Percentiles rank a stretch among this genome's conserved stretches.
phyloP scores from a whole-genome alignment of 2,888 invertebrate genomes.

The Dromius quadrimaculatus region DNA sequence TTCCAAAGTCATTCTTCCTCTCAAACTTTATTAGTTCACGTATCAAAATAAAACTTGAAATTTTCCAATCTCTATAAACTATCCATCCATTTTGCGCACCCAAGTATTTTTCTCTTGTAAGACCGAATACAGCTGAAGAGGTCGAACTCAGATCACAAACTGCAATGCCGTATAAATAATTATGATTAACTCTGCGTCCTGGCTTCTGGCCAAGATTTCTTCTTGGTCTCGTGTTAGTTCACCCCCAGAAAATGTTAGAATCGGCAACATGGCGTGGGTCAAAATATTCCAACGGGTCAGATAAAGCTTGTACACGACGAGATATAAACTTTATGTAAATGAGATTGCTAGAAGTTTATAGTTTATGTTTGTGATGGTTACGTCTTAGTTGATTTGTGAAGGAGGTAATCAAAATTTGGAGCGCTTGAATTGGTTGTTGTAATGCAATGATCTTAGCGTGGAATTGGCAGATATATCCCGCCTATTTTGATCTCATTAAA shows the following conservation, averaged over 20 bases:
- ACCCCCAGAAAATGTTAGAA: background rate
- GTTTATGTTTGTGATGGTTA: background rate
- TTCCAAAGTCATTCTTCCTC: background rate
- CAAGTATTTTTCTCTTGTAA: background rate
- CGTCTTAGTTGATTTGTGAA: background rate
- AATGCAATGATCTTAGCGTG: too few relatives aligned
- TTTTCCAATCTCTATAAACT: slow-evolving; percentile 17
- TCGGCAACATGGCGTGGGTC: slow-evolving; percentile 7
- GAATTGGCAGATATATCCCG: too few relatives aligned
- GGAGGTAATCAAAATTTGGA: background rate
- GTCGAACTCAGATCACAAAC: slow-evolving; percentile 45
- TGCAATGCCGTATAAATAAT: slow-evolving; percentile 45
- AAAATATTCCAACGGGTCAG: background rate
- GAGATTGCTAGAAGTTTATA: background rate
- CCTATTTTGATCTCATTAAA: too few relatives aligned
- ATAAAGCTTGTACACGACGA: slow-evolving; percentile 4
- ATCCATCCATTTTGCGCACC: background rate
- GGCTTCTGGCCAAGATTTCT: slow-evolving; percentile 22
- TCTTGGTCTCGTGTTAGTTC: background rate
- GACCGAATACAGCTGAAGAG: slow-evolving; percentile 32
- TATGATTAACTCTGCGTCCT: slow-evolving; percentile 40
- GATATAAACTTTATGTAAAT: slow-evolving; percentile 1
- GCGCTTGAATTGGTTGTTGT: too few relatives aligned
- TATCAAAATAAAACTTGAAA: slow-evolving; percentile 10
- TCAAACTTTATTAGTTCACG: slow-evolving; percentile 4